Evolutionary conservation across 2,797 vertebrate genomes (phyloP).

Genomic region (Coluber constrictor): DNA sequence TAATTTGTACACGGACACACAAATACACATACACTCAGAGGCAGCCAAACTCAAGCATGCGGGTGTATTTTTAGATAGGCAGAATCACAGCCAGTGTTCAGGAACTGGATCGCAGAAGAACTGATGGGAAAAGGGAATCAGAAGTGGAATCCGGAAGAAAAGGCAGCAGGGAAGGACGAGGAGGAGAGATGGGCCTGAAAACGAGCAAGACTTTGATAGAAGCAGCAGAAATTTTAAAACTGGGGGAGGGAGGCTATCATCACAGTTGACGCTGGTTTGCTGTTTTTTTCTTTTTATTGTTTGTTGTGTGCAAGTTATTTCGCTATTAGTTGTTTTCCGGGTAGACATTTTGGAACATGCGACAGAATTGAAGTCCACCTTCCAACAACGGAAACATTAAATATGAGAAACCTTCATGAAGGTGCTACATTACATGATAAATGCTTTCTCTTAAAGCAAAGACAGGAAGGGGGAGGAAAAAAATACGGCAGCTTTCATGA

Average conservation of each 20-base stretch:
- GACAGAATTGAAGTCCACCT: not conserved
- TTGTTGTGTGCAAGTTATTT: conserved; percentile 5
- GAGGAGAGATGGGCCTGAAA: not conserved
- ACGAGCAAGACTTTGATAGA: conserved; percentile 1
- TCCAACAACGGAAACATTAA: not conserved
- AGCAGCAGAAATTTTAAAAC: not conserved
- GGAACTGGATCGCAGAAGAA: conserved; percentile 3
- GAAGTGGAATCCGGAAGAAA: not conserved
- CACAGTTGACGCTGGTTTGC: not conserved
- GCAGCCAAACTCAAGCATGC: conserved; percentile 1
- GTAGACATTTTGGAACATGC: conserved; percentile 1
- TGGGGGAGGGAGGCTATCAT: not conserved
- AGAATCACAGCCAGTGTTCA: conserved; percentile 11
- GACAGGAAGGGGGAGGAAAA: not conserved
- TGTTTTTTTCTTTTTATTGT: not conserved
- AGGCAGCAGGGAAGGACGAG: not conserved
- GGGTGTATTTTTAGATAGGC: conserved; percentile 18
- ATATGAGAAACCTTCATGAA: not conserved
- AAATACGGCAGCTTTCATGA: not conserved
- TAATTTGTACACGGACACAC: not conserved
- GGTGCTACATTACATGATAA: not conserved
- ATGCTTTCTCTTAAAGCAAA: not conserved
- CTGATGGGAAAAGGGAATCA: not conserved
- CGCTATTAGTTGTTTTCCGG: conserved; percentile 3
- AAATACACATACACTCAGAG: not conserved